Conservation (phyloP, 2,113 vertebrate species). For the Petromus typicus region DNA sequence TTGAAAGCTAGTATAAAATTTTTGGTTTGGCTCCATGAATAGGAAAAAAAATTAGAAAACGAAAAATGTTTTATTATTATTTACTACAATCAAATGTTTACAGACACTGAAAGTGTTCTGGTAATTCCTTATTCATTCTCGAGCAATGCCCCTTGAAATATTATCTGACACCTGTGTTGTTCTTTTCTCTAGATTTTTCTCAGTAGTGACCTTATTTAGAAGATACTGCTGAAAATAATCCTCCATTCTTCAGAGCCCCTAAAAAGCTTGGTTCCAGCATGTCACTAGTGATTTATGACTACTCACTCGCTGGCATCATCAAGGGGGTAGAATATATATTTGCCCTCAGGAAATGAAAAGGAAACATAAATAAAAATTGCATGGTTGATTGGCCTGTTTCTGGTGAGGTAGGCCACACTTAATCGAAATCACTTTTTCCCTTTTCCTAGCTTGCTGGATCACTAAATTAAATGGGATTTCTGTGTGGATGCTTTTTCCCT, state of each 20-base stretch:
- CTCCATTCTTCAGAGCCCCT: constrained; percentile 17
- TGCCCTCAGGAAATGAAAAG: constrained; percentile 73
- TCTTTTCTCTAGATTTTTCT: constrained; percentile 50
- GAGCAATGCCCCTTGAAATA: neutral
- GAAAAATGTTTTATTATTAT: neutral
- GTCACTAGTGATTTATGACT: constrained; percentile 78
- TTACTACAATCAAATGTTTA: neutral
- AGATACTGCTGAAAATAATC: constrained; percentile 67
- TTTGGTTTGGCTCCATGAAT: neutral
- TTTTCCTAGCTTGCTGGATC: constrained; percentile 39
- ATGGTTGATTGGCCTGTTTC: constrained; percentile 73
- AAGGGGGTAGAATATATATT: constrained; percentile 73
- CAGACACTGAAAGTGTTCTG: neutral
- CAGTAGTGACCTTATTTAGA: constrained; percentile 54
- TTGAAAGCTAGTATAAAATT: neutral
- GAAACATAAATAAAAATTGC: constrained; percentile 77
- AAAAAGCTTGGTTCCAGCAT: constrained; percentile 61
- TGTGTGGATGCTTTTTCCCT: neutral
- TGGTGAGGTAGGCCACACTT: constrained; percentile 56
- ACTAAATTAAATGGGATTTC: constrained; percentile 67
- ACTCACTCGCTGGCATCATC: constrained; percentile 59
- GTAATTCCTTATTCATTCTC: neutral
- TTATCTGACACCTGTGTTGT: neutral
- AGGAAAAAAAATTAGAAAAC: neutral
- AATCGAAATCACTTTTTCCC: constrained; percentile 58